Conservation (phyloP, 2,888 invertebrate genomes). For the Caenorhabditis macrosperma region DNA sequence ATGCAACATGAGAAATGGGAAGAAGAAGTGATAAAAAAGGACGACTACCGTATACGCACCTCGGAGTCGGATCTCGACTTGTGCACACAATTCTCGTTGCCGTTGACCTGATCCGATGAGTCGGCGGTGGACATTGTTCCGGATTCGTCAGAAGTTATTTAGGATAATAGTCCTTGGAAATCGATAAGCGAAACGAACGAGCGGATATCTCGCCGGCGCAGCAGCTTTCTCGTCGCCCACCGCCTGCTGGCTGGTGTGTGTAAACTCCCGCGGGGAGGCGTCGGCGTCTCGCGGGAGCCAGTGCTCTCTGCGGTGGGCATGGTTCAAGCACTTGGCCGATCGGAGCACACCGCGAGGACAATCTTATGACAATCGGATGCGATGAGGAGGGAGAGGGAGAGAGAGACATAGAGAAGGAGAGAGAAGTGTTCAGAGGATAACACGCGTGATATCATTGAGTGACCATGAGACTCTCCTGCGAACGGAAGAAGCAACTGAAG, state of each 20-base stretch:
- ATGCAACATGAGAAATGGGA: no score
- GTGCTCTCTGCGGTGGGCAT: not conserved
- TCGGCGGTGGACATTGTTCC: constrained; percentile 24
- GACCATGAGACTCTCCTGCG: no score
- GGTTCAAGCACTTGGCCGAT: constrained; percentile 47
- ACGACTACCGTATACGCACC: constrained; percentile 12
- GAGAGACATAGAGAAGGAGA: not conserved
- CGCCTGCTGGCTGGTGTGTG: constrained; percentile 39
- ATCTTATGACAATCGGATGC: constrained; percentile 50
- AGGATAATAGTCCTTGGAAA: constrained; percentile 1
- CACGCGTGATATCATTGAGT: not conserved
- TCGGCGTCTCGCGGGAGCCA: constrained; percentile 14
- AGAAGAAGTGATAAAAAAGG: not conserved
- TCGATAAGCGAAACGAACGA: constrained; percentile 45
- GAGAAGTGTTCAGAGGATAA: not conserved
- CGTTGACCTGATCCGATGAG: not conserved
- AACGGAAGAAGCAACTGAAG: no score
- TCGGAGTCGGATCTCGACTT: constrained; percentile 52
- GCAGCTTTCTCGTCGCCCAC: constrained; percentile 11
- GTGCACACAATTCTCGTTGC: constrained; percentile 4
- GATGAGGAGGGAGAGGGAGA: not conserved
- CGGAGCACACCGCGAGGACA: constrained; percentile 44
- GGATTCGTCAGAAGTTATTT: not conserved
- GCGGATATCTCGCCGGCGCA: constrained; percentile 20
- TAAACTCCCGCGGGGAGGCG: constrained; percentile 17